phyloP scores from a whole-genome alignment of 1,140 invertebrate species.

The Fopius arisanus region DNA sequence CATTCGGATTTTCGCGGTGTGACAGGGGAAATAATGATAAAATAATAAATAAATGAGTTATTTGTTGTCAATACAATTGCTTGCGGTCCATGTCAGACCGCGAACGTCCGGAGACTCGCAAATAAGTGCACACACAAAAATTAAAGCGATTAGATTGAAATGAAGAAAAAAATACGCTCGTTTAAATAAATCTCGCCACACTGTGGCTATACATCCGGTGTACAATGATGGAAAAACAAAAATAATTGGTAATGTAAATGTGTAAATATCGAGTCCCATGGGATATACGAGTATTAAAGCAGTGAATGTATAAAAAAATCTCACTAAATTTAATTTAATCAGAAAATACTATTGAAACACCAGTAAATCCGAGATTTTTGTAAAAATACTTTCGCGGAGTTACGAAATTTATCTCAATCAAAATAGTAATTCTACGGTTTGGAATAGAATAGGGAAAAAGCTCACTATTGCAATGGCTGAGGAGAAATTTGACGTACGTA shows the following conservation, averaged over 20 bases:
- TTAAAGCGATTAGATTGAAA: too few species aligned
- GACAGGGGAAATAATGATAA: too few species aligned
- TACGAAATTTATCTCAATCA: not conserved
- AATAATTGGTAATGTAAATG: slow-evolving; percentile 29
- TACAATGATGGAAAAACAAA: not conserved
- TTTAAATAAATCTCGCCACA: not conserved
- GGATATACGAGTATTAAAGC: slow-evolving; percentile 17
- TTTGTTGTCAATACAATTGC: not conserved
- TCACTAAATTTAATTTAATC: not conserved
- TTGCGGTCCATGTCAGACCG: not conserved
- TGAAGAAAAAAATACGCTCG: not conserved
- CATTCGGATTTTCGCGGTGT: not conserved
- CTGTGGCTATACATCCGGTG: not conserved
- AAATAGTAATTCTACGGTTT: not conserved
- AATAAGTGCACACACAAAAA: not conserved
- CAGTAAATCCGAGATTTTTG: slow-evolving; percentile 23
- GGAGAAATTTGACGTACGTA: not conserved
- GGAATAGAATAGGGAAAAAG: not conserved
- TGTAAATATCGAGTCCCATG: slow-evolving; percentile 39
- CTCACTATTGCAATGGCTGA: not conserved
- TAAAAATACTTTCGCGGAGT: not conserved
- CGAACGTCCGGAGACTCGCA: not conserved
- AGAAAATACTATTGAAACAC: not conserved
- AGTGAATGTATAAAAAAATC: slow-evolving; percentile 20
- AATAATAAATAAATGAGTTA: not conserved